Conservation (phyloP, 2,888 invertebrate genomes). For the Cartodere bifasciata region DNA sequence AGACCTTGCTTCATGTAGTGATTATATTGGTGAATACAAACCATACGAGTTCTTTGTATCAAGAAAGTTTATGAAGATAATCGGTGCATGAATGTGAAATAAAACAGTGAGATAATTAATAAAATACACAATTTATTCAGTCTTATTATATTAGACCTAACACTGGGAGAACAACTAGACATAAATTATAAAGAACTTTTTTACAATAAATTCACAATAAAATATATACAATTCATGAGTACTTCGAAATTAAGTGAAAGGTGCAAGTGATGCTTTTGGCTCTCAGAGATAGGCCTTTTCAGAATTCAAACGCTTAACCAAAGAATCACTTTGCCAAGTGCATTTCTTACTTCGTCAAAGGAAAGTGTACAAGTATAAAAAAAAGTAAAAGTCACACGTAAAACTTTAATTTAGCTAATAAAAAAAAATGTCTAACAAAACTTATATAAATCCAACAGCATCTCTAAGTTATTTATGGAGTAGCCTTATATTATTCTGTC, state of each 20-base stretch:
- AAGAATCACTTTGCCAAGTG: no score
- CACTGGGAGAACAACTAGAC: conserved; percentile 24
- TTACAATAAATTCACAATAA: conserved; percentile 29
- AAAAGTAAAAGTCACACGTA: no score
- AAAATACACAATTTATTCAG: conserved; percentile 34
- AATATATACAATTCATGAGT: conserved; percentile 26
- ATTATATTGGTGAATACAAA: not conserved
- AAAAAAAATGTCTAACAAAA: no score
- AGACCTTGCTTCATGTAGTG: conserved; percentile 1
- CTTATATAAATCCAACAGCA: no score
- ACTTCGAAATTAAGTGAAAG: conserved; percentile 20
- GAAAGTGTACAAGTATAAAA: no score
- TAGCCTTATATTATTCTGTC: no score
- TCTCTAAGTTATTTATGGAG: no score
- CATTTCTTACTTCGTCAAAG: no score
- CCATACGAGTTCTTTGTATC: not conserved
- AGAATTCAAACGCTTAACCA: conserved; percentile 13
- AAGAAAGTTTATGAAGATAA: conserved; percentile 8
- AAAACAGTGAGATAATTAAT: conserved; percentile 15
- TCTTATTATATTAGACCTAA: conserved; percentile 32
- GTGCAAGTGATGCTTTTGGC: conserved; percentile 24
- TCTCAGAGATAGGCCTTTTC: conserved; percentile 16
- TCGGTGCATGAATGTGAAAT: conserved; percentile 4
- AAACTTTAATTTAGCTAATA: no score
- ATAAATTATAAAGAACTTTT: conserved; percentile 28